phyloP scores from a whole-genome alignment of 2,797 vertebrate genomes.

The Florisuga fusca region DNA sequence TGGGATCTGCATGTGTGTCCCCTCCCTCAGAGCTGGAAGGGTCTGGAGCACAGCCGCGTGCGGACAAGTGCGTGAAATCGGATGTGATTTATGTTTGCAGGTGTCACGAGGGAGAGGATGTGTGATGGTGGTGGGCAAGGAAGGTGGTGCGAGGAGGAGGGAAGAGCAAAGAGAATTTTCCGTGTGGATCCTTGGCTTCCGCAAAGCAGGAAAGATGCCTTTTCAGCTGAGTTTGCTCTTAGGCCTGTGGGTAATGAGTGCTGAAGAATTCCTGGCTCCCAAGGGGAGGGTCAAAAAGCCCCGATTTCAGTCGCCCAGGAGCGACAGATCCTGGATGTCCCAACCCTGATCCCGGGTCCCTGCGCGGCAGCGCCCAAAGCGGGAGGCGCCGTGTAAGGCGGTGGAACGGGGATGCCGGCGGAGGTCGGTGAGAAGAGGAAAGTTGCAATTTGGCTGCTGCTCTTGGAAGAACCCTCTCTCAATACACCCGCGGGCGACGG shows the following conservation, averaged over 20 bases:
- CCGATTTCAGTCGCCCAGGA: conserved; percentile 92
- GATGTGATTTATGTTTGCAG: neutral
- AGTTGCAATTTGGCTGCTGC: conserved; percentile 66
- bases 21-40: neutral
- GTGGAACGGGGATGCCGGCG: neutral
- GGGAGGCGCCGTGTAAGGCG: conserved; percentile 12
- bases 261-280: neutral
- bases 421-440: conserved; percentile 67
- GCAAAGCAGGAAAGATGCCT: conserved; percentile 46
- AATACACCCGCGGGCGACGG: conserved; percentile 4
- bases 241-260: neutral
- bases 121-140: neutral
- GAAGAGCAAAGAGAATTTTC: conserved; percentile 12
- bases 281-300: conserved; percentile 84
- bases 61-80: neutral
- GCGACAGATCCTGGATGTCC: conserved; percentile 80
- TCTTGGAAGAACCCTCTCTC: conserved; percentile 72
- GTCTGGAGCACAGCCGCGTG: neutral
- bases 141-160: neutral
- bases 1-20: neutral
- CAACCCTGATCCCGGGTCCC: conserved; percentile 74
- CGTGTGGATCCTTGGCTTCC: conserved; percentile 19
- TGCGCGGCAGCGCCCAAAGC: conserved; percentile 63
- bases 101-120: neutral
- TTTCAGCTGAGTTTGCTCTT: conserved; percentile 1